A percentile compares a stretch with the other conserved stretches of the same genome.
These are phyloP conservation scores for Himalopsyche anomala DNA, from an alignment of 2,888 invertebrate genomes.

Conservation along the genomic window DNA sequence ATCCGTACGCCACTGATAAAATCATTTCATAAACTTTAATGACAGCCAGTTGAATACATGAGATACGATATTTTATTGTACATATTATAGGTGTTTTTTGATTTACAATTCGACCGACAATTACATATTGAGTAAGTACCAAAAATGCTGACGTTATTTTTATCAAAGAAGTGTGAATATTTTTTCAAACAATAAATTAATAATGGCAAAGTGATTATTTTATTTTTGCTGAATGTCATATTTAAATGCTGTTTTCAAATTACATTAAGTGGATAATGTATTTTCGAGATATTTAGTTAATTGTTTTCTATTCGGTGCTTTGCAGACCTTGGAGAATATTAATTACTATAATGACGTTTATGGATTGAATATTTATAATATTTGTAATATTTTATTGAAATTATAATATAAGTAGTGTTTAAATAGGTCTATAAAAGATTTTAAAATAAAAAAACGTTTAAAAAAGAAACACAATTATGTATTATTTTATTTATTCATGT, in stretches of 20 bases:
- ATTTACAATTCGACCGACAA: neutral
- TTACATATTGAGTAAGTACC: neutral
- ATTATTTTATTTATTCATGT: too few relatives aligned
- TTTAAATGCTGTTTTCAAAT: neutral
- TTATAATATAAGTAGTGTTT: too few relatives aligned
- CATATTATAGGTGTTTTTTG: neutral
- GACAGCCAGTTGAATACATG: neutral
- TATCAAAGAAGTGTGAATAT: neutral
- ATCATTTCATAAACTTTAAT: constrained; percentile 1
- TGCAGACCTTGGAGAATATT: too few relatives aligned
- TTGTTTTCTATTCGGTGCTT: too few relatives aligned
- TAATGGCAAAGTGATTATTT: neutral
- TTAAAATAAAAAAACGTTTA: too few relatives aligned
- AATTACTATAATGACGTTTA: too few relatives aligned
- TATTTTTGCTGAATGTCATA: constrained; percentile 29
- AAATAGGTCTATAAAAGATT: too few relatives aligned
- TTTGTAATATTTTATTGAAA: too few relatives aligned
- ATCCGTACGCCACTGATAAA: neutral
- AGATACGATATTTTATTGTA: neutral
- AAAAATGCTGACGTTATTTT: neutral
- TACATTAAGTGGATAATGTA: too few relatives aligned
- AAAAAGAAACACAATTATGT: too few relatives aligned
- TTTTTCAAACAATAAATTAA: constrained; percentile 16
- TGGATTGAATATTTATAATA: too few relatives aligned
- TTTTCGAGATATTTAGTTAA: too few relatives aligned